Evolutionary conservation across 2,797 vertebrate species (phyloP), one percentile per base, ranked within the genome.

Genomic region (Odontamblyopus lacepedii): DNA sequence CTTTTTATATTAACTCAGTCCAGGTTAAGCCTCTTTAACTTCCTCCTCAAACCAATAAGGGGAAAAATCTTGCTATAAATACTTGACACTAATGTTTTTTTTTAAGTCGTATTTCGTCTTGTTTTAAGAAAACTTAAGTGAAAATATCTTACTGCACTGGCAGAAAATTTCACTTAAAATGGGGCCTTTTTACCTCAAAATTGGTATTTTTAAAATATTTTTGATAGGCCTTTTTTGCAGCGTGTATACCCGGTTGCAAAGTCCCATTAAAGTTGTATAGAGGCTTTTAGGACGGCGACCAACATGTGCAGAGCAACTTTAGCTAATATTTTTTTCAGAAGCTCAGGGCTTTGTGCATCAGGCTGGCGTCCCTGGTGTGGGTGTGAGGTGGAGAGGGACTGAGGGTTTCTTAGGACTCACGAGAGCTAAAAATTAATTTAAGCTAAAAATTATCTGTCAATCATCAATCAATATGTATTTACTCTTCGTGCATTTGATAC

Each of bases 281-380:
- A 72, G 71, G 90, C 89, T 91, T 92, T 92, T 91, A 92, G 86
- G 87, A 83, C 80, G 84, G 82, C 87, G 65, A 85, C 84, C 87
- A 86, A 85, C 84, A 85, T 38, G 44, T n/a, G 84, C 84, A 79
- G 7, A 85, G 82, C 85, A 88, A 91, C 86, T 90, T 88, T 38
- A 86, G 75, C 88, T 90, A 88, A 91, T 91, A 56, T 85, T 91
- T 92, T 88, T 91, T 92, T 89, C 4, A 90, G 87, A 91, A 87
- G 83, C 87, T 88, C 78, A 72, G 88, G 78, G 86, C 85, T 87
- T 87, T 88, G 88, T 85, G 88, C 83, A 80, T 81, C 64, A 76
- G 51, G 12, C 29, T 48, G 7, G 77, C 70, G 64, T 77, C 73
- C 69, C 50, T 23, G 29, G 11, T 30, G 41, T 73, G 71, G 71